Evolutionary conservation across 2,797 vertebrate genomes (phyloP), one percentile per base, ranked within the genome.

Genomic region (Poecilia picta): DNA sequence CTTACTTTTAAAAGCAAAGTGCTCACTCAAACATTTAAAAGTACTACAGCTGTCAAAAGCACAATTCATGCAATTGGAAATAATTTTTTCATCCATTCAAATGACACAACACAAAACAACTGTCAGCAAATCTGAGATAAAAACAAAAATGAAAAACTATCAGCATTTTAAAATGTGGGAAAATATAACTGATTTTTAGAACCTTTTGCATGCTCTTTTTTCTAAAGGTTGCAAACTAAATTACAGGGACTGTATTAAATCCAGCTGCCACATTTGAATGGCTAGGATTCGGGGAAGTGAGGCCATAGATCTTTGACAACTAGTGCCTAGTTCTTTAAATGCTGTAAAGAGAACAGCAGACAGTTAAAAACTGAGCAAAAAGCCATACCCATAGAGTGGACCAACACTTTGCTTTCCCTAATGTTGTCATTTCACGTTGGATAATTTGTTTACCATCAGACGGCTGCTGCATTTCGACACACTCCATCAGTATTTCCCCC

Each of bases 381-480:
- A 74, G 73, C 70, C 79, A 80, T 72, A 81, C 80, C 89, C 79
- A 78, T 77, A 90, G 85, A 85, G 76, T 80, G 78, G 75, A 83
- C 84, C 3, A 46, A 76, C 88, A 87, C 87, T 92, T 85, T 89
- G 79, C 83, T 80, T 87, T 51, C 31, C 85, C 88, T 92, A 92
- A 90, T 93, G 89, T 89, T 93, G 91, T 91, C 83, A 88, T 94
- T 94, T 94, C 87, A 92, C 92, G 93, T 92, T 84, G 87, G 83
- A 94, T 93, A 93, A 95, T 94, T 92, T 94, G 94, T 95, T 95
- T 95, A 94, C 93, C 83, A 82, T 92, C 91, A 86, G 84, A 85
- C 18, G 64, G 76, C 88, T 84, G 80, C 89, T 76, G 82, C 88
- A 90, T 93, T 91, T 90, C 84, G 87, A 92, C 90, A 93, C 88